Evolutionary conservation across 2,113 vertebrate genomes (phyloP), one percentile per base, ranked within the genome.

Genomic region (Protobothrops mucrosquamatus): DNA sequence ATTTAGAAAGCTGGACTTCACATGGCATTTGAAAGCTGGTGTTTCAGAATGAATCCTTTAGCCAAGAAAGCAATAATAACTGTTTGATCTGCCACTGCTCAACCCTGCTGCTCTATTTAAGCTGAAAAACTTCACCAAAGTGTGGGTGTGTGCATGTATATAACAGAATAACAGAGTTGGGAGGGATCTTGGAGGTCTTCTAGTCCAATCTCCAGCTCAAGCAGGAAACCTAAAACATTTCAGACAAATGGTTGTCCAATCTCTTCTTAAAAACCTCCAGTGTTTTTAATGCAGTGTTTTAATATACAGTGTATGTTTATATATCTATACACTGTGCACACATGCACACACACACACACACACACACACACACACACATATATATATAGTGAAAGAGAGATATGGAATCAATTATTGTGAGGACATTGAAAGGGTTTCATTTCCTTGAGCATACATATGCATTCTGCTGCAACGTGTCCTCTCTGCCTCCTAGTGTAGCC

Each of bases 401-500:
- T 55, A 94, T 91, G 95, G 96, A 94, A 97, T 96, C 96, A 95
- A 97, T 94, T 94, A 96, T 96, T 96, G 95, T 93, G 92, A 96
- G 96, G 96, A 91, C 95, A 93, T 95, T 97, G 96, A 97, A 97
- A 96, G 96, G 95, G 96, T 97, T 97, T 96, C 56, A 96, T 97
- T 97, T 97, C 96, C 97, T 97, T 97, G 95, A 97, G 96, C 96
- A 96, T 94, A 94, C 94, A 96, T 95, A 97, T 97, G 96, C 95
- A 97, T 98, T 96, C 95, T 95, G 96, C 94, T 96, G 96, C 95
- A 94, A 97, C 94, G 89, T 96, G 97, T 97, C 97, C 95, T 96
- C 95, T 96, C 96, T 97, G 97, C 97, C 97, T 98, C 96, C 97
- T 94, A 97, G 97, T 98, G 98, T 95, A 97, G 97, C 96, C 98